A percentile compares a stretch with the other conserved stretches of the same genome.
Evolutionary conservation across 2,888 invertebrate genomes (phyloP).

Genomic region (Serripes groenlandicus): DNA sequence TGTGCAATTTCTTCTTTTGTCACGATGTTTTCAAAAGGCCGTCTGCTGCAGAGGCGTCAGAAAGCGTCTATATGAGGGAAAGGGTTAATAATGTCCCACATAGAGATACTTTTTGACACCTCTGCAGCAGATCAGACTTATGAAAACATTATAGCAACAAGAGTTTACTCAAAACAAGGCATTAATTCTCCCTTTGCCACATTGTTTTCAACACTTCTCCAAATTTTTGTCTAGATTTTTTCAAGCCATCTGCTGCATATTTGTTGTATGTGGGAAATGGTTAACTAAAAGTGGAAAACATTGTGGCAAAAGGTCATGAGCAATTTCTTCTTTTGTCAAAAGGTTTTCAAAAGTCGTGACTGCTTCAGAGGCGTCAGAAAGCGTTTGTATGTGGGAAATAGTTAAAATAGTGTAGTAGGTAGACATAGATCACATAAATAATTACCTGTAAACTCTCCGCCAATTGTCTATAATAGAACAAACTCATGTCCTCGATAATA

Average conservation of each 20-base stretch:
- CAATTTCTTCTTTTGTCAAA: neutral
- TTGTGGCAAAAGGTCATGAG: neutral
- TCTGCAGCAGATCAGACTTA: neutral
- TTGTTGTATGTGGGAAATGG: neutral
- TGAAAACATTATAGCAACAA: neutral
- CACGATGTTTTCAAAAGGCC: no score
- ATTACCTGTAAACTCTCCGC: conserved; percentile 81
- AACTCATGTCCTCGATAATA: conserved; percentile 82
- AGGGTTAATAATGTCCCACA: neutral
- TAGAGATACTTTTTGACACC: neutral
- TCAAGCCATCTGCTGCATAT: neutral
- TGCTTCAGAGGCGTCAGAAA: neutral
- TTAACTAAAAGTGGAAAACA: neutral
- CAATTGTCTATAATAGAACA: conserved; percentile 82
- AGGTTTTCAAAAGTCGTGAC: neutral
- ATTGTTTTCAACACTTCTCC: neutral
- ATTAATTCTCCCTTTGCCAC: neutral
- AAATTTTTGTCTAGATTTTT: neutral
- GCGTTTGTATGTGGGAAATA: no score
- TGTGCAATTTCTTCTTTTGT: no score
- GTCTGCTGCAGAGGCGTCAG: no score
- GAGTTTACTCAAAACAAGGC: neutral
- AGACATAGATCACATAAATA: neutral
- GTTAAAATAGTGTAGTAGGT: neutral
- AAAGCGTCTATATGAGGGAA: no score